phyloP scores from a whole-genome alignment of 2,888 invertebrate genomes.

The Stenodera caucasica region DNA sequence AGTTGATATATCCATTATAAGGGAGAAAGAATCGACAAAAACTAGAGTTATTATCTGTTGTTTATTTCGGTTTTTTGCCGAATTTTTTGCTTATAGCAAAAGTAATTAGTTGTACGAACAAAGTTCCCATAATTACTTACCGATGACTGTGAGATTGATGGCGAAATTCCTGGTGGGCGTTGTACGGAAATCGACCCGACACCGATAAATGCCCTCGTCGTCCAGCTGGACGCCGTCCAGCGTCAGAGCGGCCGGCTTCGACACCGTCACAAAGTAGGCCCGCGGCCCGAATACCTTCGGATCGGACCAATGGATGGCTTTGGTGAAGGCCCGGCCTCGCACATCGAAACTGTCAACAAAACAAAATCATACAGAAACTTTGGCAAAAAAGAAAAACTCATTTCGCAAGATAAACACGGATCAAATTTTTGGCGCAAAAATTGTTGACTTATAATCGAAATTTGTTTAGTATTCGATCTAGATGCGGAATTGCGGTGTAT shows the following conservation, averaged over 20 bases:
- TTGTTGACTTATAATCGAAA: too few species aligned
- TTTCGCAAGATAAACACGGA: slow-evolving; percentile 16
- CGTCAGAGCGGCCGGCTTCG: slow-evolving; percentile 78
- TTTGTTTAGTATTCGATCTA: too few species aligned
- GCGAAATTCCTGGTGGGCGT: slow-evolving; percentile 87
- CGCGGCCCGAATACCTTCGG: slow-evolving; percentile 80
- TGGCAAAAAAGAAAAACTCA: background rate
- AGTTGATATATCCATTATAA: background rate
- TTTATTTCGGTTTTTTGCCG: too few species aligned
- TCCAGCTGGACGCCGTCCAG: slow-evolving; percentile 82
- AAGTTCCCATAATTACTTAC: slow-evolving; percentile 61
- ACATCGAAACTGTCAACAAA: slow-evolving; percentile 74
- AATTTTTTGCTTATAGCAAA: too few species aligned
- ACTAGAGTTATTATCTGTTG: background rate
- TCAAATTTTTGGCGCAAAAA: slow-evolving; percentile 27
- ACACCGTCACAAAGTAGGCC: slow-evolving; percentile 81
- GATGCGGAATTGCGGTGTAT: slow-evolving; percentile 11
- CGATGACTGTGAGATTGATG: slow-evolving; percentile 86
- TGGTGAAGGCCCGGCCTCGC: slow-evolving; percentile 76
- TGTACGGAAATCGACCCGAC: slow-evolving; percentile 87
- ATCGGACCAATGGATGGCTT: slow-evolving; percentile 83
- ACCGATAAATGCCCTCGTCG: slow-evolving; percentile 85
- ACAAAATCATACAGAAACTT: slow-evolving; percentile 40
- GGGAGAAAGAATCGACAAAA: background rate
- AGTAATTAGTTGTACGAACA: background rate